Percentiles rank a stretch among this genome's conserved stretches.
These are phyloP conservation scores for Aegypius monachus DNA, from an alignment of 2,113 vertebrate species.

Conservation along the genomic window DNA sequence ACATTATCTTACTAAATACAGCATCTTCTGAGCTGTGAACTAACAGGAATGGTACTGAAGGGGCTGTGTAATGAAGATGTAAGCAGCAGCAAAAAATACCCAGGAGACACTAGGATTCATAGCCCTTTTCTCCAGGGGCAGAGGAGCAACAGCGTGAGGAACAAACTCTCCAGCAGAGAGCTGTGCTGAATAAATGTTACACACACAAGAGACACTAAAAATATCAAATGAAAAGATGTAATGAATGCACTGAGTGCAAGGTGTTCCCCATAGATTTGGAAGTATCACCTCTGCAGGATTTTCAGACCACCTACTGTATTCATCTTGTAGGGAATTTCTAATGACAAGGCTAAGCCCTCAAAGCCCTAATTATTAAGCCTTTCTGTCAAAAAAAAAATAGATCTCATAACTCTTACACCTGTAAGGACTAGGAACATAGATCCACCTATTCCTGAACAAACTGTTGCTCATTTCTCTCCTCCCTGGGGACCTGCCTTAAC, in stretches of 20 bases:
- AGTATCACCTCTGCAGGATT: not conserved
- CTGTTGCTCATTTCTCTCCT: not conserved
- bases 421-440: not conserved
- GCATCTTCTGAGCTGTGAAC: not conserved
- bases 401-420: not conserved
- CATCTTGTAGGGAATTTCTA: not conserved
- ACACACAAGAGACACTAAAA: not conserved
- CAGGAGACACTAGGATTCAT: not conserved
- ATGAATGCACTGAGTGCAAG: not conserved
- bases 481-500: not conserved
- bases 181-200: not conserved
- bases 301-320: not conserved
- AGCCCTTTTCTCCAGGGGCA: not conserved
- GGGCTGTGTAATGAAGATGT: not conserved
- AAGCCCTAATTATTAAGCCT: not conserved
- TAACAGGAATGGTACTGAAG: not conserved
- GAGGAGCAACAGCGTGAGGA: not conserved
- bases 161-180: not conserved
- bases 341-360: not conserved
- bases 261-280: not conserved
- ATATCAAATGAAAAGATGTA: not conserved
- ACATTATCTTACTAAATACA: not conserved
- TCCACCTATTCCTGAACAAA: not conserved
- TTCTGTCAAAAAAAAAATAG: not conserved
- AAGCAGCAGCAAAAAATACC: not conserved